Evolutionary conservation across 2,797 vertebrate genomes (phyloP).

Genomic region (Meriones psammophilus): DNA sequence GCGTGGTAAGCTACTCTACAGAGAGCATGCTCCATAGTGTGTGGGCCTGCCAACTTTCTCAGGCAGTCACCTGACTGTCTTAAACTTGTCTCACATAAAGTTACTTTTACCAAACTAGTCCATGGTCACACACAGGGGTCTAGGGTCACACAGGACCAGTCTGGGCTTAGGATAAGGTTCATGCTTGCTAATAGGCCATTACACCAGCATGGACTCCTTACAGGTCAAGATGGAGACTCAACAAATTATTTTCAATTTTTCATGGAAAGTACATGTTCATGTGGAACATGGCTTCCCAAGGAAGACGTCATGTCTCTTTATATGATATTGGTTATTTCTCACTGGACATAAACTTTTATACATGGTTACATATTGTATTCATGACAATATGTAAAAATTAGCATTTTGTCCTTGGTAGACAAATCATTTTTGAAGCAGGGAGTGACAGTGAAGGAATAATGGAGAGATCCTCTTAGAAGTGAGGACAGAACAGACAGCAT

Average conservation of each 20-base stretch:
- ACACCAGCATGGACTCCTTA: not conserved
- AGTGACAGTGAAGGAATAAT: not conserved
- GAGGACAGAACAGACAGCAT: not conserved
- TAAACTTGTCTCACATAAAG: constrained; percentile 45
- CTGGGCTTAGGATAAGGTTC: not conserved
- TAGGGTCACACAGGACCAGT: not conserved
- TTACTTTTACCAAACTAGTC: constrained; percentile 29
- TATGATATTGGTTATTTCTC: not conserved
- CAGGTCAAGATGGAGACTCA: constrained; percentile 34
- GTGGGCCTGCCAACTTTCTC: constrained; percentile 37
- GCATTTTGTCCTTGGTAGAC: not conserved
- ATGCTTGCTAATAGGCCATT: not conserved
- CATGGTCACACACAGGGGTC: not conserved
- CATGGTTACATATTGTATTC: not conserved
- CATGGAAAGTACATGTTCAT: not conserved
- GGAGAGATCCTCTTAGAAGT: not conserved
- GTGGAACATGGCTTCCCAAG: constrained; percentile 18
- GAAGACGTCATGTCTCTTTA: constrained; percentile 27
- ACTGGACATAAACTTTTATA: not conserved
- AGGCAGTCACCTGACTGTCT: constrained; percentile 43
- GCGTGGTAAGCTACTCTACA: not conserved
- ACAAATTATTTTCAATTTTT: constrained; percentile 44
- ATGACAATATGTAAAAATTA: constrained; percentile 7
- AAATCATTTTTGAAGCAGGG: not conserved
- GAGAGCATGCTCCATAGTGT: constrained; percentile 11